Conservation (phyloP, 2,797 vertebrate genomes). For the Numenius phaeopus region DNA sequence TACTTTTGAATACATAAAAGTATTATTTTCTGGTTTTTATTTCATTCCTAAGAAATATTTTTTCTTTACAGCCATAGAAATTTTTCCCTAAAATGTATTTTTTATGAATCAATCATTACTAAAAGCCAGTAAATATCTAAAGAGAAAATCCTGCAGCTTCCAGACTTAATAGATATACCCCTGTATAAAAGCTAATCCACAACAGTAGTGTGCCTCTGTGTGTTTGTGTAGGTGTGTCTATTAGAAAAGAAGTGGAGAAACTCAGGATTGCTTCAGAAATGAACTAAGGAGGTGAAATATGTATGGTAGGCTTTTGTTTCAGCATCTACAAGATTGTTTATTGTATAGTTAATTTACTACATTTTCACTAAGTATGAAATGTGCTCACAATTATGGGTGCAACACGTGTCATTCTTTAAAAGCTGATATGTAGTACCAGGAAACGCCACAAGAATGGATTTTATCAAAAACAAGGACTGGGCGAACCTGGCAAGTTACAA, state of each 20-base stretch:
- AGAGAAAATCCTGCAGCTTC: neutral
- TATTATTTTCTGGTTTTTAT: neutral
- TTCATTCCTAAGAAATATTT: neutral
- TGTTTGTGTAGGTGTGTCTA: neutral
- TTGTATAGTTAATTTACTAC: neutral
- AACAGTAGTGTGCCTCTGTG: neutral
- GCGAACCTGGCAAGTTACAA: neutral
- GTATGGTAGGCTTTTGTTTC: neutral
- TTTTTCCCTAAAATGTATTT: neutral
- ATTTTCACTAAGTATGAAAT: neutral
- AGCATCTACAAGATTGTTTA: neutral
- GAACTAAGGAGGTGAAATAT: neutral
- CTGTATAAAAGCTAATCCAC: neutral
- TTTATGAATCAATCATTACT: neutral
- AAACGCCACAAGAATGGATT: neutral
- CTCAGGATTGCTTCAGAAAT: neutral
- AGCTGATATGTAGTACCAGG: neutral
- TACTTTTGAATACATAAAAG: neutral
- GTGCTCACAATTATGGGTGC: neutral
- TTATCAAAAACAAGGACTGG: neutral
- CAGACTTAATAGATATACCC: neutral
- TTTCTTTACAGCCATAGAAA: neutral
- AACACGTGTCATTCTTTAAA: neutral
- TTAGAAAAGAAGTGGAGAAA: neutral
- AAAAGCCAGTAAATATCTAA: neutral